Conservation (phyloP, 2,113 vertebrate genomes). For the Paracanthobrama guichenoti region DNA sequence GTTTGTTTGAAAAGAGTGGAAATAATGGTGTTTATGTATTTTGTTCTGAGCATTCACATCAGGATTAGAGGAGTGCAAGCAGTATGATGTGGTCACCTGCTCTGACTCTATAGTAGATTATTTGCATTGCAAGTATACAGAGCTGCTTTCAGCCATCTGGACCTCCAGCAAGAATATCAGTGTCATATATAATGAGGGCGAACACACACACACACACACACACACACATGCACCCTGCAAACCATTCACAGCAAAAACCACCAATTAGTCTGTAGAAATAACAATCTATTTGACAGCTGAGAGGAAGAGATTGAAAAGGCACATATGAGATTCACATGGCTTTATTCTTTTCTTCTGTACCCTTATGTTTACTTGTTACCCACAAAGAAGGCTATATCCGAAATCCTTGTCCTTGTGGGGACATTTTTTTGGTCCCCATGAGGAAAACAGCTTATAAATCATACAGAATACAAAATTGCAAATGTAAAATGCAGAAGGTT, state of each 20-base stretch:
- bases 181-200: neutral
- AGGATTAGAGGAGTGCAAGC: neutral
- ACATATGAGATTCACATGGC: neutral
- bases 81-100: neutral
- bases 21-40: neutral
- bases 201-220: constrained; percentile 40
- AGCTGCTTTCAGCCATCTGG: constrained; percentile 36
- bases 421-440: too few species aligned
- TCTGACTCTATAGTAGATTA: constrained; percentile 28
- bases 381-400: too few species aligned
- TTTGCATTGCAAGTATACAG: neutral
- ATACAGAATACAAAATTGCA: too few species aligned
- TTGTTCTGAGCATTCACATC: neutral
- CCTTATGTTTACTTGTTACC: neutral
- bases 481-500: too few species aligned
- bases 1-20: constrained; percentile 11
- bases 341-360: neutral
- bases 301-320: neutral
- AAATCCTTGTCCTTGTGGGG: too few species aligned
- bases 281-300: constrained; percentile 12
- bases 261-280: constrained; percentile 32
- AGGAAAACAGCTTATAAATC: too few species aligned
- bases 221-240: constrained; percentile 30
- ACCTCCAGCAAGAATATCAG: constrained; percentile 32
- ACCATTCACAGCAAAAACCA: constrained; percentile 39